Evolutionary conservation across 2,113 vertebrate genomes (phyloP).

Genomic region (Leptodactylus fuscus): DNA sequence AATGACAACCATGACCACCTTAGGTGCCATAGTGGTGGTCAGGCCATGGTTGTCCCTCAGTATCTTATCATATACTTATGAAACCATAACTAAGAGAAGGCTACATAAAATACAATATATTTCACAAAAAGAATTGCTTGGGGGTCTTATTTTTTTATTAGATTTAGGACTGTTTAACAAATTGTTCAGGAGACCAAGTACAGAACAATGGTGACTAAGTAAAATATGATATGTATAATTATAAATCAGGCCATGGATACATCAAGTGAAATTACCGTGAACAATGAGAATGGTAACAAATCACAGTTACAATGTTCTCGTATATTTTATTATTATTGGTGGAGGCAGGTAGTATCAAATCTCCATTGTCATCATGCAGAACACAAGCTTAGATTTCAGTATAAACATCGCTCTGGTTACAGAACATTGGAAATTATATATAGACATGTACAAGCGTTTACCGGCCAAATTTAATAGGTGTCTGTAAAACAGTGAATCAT

Average conservation of each 20-base stretch:
- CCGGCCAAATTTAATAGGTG: neutral
- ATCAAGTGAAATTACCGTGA: neutral
- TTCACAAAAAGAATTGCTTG: too few relatives aligned
- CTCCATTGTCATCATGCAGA: neutral
- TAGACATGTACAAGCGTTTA: neutral
- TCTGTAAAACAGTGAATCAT: neutral
- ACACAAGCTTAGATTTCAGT: neutral
- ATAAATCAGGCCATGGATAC: neutral
- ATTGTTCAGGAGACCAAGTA: neutral
- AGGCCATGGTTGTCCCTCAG: too few relatives aligned
- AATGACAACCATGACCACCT: too few relatives aligned
- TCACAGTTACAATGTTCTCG: neutral
- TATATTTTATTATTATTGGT: slow-evolving; percentile 1
- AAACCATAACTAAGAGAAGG: too few relatives aligned
- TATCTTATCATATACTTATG: too few relatives aligned
- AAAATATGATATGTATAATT: neutral
- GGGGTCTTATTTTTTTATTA: too few relatives aligned
- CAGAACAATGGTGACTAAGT: neutral
- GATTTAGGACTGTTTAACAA: neutral
- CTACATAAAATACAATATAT: too few relatives aligned
- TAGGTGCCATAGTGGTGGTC: too few relatives aligned
- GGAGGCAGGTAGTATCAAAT: neutral
- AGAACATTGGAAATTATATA: neutral
- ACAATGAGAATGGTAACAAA: neutral
- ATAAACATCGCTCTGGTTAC: neutral